Evolutionary conservation across 2,888 invertebrate species (phyloP), one percentile per base, ranked within the genome.

Genomic region (Andrena minutula): DNA sequence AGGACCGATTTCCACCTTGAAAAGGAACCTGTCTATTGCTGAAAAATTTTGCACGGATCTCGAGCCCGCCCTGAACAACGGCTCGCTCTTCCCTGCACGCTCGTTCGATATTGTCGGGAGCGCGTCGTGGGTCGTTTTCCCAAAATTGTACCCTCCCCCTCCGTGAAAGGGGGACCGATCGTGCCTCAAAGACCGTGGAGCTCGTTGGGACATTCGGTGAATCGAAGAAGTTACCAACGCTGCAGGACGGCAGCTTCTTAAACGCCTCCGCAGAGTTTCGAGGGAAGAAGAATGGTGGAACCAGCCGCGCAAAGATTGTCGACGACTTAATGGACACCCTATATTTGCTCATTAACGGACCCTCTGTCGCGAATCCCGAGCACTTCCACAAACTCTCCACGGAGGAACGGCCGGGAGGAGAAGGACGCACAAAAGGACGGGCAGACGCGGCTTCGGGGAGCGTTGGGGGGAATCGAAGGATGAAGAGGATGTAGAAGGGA

Each of bases 301-400:
- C 61, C 68, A 75, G 64, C 56, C 64, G 81, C 60, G 77, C 60
- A 71, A 74, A 64, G 82, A 82, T 86, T 86, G 72, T 69, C 85
- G 80, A 75, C 81, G 80, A 89, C 84, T 89, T 88, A 90, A 91
- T 89, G 89, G 89, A 87, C 88, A 86, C 88, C 85, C 89, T 87
- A 85, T 90, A 89, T 91, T 89, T 91, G 89, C 89, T 90, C 89
- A 91, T 89, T 91, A 91, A 90, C 87, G 90, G 89, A 88, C 91
- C 91, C 90, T 90, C 90, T 85, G 90, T 86, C 88, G 88, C 89
- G 90, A 90, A 86, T 88, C 84, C 82, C 72, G 84, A 86, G 86
- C 89, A 86, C 88, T 87, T 87, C 86, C 82, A 89, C 80, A 82
- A 86, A 80, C 82, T 85, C 86, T 77, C 81, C 68, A 75, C 79